Percentiles rank a stretch among this genome's conserved stretches.
These are phyloP conservation scores for Phlogophora meticulosa DNA, from an alignment of 2,888 invertebrate genomes.

Conservation along the genomic window DNA sequence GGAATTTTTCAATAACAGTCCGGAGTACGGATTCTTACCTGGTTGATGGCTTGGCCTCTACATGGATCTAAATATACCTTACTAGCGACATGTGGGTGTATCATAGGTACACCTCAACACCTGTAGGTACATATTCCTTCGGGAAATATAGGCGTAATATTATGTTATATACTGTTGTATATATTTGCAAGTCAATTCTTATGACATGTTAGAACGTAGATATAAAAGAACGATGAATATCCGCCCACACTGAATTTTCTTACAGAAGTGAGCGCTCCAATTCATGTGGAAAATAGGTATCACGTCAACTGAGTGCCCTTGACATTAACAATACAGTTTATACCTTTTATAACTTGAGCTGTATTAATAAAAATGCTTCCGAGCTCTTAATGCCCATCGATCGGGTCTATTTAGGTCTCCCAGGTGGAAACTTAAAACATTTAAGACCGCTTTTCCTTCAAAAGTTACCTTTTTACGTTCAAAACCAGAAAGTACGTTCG, in stretches of 20 bases:
- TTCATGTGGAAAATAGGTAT: conserved; percentile 31
- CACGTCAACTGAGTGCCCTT: conserved; percentile 29
- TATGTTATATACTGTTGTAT: not conserved
- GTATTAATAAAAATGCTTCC: not conserved
- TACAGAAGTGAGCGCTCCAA: conserved; percentile 1
- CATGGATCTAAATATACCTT: too few relatives aligned
- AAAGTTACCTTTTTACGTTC: not conserved
- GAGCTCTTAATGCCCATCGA: conserved; percentile 13
- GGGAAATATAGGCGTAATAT: too few relatives aligned
- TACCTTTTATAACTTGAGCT: not conserved
- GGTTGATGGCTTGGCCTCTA: too few relatives aligned
- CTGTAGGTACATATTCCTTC: not conserved
- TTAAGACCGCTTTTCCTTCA: not conserved
- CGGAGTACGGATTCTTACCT: too few relatives aligned
- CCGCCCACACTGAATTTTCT: conserved; percentile 12
- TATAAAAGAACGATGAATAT: not conserved
- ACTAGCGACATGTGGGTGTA: too few relatives aligned
- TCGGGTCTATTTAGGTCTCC: not conserved
- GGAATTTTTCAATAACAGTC: too few relatives aligned
- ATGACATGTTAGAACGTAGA: not conserved
- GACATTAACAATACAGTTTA: conserved; percentile 8
- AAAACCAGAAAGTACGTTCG: not conserved
- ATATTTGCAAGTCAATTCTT: too few relatives aligned
- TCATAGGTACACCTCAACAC: too few relatives aligned
- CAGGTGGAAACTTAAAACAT: not conserved